phyloP scores from a whole-genome alignment of 2,113 vertebrate genomes.

The Talpa occidentalis region DNA sequence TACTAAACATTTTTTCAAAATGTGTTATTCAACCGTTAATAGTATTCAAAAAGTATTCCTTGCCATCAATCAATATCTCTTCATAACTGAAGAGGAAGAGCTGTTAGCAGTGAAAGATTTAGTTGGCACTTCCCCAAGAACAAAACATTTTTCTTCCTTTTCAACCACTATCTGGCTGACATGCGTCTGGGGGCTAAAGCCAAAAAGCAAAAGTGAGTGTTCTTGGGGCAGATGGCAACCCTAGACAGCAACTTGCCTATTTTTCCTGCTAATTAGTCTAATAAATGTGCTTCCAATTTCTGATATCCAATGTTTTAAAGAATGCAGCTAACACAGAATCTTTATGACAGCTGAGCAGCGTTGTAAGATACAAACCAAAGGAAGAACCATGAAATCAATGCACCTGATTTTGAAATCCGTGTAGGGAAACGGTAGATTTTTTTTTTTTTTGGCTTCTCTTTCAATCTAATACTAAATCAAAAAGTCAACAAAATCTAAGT shows the following conservation, averaged over 20 bases:
- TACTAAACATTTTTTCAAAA: not conserved
- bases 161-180: not conserved
- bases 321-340: not conserved
- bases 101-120: not conserved
- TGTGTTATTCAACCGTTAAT: not conserved
- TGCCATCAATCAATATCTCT: not conserved
- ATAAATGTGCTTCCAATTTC: not conserved
- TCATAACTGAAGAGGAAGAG: not conserved
- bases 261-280: not conserved
- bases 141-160: not conserved
- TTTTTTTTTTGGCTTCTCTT: not conserved
- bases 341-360: not conserved
- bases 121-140: not conserved
- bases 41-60: conserved; percentile 25
- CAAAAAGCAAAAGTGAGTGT: not conserved
- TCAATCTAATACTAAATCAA: not conserved
- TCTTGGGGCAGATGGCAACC: not conserved
- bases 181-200: not conserved
- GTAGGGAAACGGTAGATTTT: too few species aligned
- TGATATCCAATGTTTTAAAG: not conserved
- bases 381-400: not conserved
- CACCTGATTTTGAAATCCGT: not conserved
- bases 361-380: not conserved
- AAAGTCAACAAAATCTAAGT: not conserved
- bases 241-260: not conserved